Evolutionary conservation across 2,113 vertebrate species (phyloP).

Genomic region (Megatriorchis doriae): DNA sequence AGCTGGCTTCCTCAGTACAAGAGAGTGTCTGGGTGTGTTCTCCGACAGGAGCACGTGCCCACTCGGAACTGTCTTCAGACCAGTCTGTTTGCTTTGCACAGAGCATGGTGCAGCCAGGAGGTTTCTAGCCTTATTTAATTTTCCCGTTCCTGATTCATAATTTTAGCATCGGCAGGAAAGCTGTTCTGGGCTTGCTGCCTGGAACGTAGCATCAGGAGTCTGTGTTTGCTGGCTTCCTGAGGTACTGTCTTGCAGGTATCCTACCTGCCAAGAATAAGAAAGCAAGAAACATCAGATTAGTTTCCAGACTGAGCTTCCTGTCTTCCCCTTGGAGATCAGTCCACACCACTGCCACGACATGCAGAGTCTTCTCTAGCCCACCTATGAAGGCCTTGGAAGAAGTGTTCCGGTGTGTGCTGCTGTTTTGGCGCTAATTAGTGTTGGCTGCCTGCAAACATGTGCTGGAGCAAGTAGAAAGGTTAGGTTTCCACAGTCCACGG

Average conservation of each 20-base stretch:
- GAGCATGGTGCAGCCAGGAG: not conserved
- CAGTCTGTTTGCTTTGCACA: not conserved
- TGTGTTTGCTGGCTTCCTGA: not conserved
- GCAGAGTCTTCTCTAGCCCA: constrained; percentile 3
- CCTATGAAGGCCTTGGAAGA: not conserved
- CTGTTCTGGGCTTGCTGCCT: constrained; percentile 34
- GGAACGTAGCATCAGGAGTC: not conserved
- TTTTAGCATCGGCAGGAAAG: constrained; percentile 14
- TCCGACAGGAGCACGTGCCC: not conserved
- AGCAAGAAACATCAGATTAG: not conserved
- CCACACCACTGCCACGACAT: not conserved
- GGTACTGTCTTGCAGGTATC: not conserved
- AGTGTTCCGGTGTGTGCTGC: not conserved
- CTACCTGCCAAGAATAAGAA: constrained; percentile 59
- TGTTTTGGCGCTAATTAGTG: not conserved
- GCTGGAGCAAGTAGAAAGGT: not conserved
- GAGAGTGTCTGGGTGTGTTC: not conserved
- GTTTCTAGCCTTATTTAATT: not conserved
- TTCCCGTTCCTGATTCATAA: not conserved
- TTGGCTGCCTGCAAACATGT: not conserved
- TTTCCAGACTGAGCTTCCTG: constrained; percentile 46
- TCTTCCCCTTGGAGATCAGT: not conserved
- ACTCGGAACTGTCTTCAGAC: not conserved
- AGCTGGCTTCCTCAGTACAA: not conserved
- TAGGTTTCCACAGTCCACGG: not conserved